These are phyloP conservation scores for Rhynchonycteris naso DNA, from an alignment of 2,797 vertebrate species.

Conservation along the genomic window DNA sequence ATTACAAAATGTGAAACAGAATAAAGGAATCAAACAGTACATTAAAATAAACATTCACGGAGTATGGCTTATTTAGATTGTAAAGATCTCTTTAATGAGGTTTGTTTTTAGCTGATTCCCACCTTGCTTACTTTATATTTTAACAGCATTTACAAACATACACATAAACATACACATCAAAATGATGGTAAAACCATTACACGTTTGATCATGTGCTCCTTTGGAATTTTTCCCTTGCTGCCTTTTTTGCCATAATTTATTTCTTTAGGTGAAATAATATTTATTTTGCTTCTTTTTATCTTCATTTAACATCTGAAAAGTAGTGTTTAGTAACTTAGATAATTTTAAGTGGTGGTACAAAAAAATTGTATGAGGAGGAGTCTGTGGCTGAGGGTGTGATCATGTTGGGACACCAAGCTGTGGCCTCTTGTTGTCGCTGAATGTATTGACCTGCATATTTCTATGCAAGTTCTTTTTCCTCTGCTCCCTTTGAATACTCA, in stretches of 20 bases:
- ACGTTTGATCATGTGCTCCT: not conserved
- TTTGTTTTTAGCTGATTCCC: not conserved
- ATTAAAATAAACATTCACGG: not conserved
- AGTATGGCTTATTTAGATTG: not conserved
- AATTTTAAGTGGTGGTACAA: not conserved
- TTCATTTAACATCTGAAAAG: not conserved
- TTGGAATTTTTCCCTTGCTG: not conserved
- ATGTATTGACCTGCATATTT: not conserved
- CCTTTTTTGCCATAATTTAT: not conserved
- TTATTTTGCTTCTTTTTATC: not conserved
- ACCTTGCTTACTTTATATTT: not conserved
- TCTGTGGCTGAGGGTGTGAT: not conserved
- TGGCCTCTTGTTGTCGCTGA: not conserved
- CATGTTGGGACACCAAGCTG: not conserved
- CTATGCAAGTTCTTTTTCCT: not conserved
- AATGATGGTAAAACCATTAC: not conserved
- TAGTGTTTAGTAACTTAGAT: not conserved
- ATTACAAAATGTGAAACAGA: not conserved
- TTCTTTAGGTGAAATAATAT: not conserved
- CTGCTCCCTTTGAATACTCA: not conserved
- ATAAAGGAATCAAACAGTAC: not conserved
- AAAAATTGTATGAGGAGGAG: not conserved
- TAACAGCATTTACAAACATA: not conserved
- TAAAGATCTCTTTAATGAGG: not conserved
- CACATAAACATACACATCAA: not conserved